Base-by-base conservation (phyloP, 1,140 invertebrate genomes). In the Schlechtendalia chinensis region DNA sequence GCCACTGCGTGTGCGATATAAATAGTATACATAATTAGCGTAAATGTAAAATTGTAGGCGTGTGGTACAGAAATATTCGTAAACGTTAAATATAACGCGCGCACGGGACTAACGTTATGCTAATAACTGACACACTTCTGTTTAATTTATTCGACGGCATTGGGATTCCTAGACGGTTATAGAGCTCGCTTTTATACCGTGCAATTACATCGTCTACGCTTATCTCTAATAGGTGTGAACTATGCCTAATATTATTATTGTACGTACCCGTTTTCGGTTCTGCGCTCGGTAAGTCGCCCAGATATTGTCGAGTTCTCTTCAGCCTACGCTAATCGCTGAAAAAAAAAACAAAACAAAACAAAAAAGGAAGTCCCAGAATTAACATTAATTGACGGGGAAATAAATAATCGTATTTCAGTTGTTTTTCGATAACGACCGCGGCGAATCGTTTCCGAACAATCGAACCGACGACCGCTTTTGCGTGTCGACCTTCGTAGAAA, bases 221-320 rank as follows among this genome's bases (percentile, higher is more conserved):
- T 72, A 72, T 72, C 69, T n/a, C 27, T 72, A 72, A 22, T 29
- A 72, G 69, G 69, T 72, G 69, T 72, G 69, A 72, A 72, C 69
- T 53, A 29, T 47, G 12, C 65, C 19, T 47, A 67, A 22, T 27
- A 14, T 27, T 2, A 1, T 1, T 27, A 58, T 24, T 45, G 4
- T 53, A 71, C n/a, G 39, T 24, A 17, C n/a, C n/a, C n/a, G 47
- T 17, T 50, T 71, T 50, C 14, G 12, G n/a, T 71, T 50, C 24
- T 71, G 8, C 12, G 11, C 47, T n/a, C n/a, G n/a, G 47, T 5
- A 63, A 6, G 17, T 69, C 50, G 29, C 47, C 22, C 53, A 19
- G 29, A 19, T 72, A 72, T 72, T 72, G 54, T 72, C 69, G 24
- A 29, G 29, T 54, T 72, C 5, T 1, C 29, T n/a, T 54, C 19